Conservation (phyloP, 2,888 invertebrate species). For the Catocala sponsa region DNA sequence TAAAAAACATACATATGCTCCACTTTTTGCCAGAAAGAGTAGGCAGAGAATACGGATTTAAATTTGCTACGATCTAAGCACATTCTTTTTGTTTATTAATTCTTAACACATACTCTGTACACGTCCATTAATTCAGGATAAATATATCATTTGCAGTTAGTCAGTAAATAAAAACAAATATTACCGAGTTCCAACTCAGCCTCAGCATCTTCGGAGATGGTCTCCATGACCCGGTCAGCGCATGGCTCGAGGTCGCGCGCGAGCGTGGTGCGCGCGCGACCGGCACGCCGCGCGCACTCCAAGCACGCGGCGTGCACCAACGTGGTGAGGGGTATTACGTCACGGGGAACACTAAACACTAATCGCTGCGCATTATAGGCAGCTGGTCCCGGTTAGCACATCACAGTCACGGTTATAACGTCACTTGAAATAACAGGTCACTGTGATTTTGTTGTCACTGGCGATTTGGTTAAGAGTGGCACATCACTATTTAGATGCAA, state of each 20-base stretch:
- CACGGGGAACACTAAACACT: slow-evolving; percentile 13
- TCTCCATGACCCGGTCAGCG: slow-evolving; percentile 88
- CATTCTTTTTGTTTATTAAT: too few species aligned
- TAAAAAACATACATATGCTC: too few species aligned
- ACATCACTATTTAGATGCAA: not conserved
- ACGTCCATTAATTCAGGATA: too few species aligned
- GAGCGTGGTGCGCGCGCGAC: slow-evolving; percentile 75
- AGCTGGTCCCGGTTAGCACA: not conserved
- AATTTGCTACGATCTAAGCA: too few species aligned
- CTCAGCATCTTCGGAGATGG: slow-evolving; percentile 91
- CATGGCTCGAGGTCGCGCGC: slow-evolving; percentile 77
- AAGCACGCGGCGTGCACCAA: slow-evolving; percentile 62
- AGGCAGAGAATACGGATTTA: too few species aligned
- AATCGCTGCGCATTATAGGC: slow-evolving; percentile 4
- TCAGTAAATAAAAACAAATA: slow-evolving; percentile 31
- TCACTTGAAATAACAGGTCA: not conserved
- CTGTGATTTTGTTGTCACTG: not conserved
- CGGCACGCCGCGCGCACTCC: slow-evolving; percentile 27
- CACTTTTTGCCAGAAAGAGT: too few species aligned
- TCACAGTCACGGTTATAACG: not conserved
- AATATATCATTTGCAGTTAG: too few species aligned
- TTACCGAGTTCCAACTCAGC: slow-evolving; percentile 91
- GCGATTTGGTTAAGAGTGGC: not conserved
- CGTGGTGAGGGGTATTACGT: slow-evolving; percentile 50
- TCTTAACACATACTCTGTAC: too few species aligned